Evolutionary conservation across 2,113 vertebrate genomes (phyloP), one percentile per base, ranked within the genome.

Genomic region (Apeltes quadracus): DNA sequence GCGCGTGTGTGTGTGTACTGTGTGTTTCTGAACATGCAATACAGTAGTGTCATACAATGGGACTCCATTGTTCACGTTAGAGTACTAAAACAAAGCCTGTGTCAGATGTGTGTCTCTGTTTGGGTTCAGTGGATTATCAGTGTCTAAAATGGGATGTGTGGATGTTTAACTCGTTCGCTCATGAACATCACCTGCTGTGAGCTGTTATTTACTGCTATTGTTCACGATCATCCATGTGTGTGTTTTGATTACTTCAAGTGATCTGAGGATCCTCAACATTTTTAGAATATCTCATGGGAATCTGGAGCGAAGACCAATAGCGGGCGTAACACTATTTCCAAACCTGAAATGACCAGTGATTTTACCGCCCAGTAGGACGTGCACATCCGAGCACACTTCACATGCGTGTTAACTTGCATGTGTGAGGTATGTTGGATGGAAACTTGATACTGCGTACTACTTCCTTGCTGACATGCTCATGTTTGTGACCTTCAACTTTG

Each of bases 91-190:
- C 46, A 41, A 39, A 41, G n/a, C 34, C 25, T 15, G 34, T n/a
- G 29, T 50, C 13, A 27, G 32, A 16, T 29, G 15, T 57, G 29
- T 48, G 72, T 46, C 14, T 25, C 7, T 43, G 50, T 48, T 1
- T 51, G 10, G 22, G 13, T 15, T 0, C 22, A 41, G 61, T 81
- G 84, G 86, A 88, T 89, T 88, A 84, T 58, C 84, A 76, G 79
- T 20, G 53, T 75, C 84, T 87, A 84, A 84, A 85, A 71, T 77
- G 34, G 75, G 86, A 78, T n/a, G 27, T 59, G 61, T 76, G 76
- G 69, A 85, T 69, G 67, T 76, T 69, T 53, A 32, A 65, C 57
- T 69, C 61, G 16, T 63, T 53, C 23, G 58, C 61, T 87, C 79
- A 81, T 61, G 50, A 50, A 65, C 72, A 46, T 53, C 70, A 54